Conservation (phyloP, 2,113 vertebrate species). For the Chinchilla lanigera region DNA sequence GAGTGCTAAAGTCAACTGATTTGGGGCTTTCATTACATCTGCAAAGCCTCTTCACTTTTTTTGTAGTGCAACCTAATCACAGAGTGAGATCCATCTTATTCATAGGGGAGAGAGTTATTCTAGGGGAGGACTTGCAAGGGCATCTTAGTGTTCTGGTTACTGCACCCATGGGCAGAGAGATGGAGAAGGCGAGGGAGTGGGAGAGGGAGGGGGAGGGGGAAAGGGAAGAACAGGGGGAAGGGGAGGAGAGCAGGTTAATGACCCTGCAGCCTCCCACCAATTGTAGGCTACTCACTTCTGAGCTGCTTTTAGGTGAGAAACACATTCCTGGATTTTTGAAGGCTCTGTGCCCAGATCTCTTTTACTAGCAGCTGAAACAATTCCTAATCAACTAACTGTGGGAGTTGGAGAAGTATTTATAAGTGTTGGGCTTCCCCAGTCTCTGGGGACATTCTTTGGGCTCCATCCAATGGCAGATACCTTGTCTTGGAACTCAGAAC, state of each 20-base stretch:
- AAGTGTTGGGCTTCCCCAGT: neutral
- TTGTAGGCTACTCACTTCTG: neutral
- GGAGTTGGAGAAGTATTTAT: neutral
- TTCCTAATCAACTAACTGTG: neutral
- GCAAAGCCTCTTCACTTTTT: neutral
- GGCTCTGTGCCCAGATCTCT: neutral
- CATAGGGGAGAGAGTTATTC: neutral
- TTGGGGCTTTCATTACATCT: neutral
- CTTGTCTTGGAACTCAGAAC: neutral
- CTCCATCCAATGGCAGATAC: neutral
- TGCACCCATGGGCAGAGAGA: too few species aligned
- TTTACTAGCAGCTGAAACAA: neutral
- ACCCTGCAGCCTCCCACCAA: neutral
- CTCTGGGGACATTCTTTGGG: neutral
- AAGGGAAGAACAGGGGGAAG: neutral
- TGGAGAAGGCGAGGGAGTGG: neutral
- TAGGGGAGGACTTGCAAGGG: neutral
- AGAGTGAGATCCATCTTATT: neutral
- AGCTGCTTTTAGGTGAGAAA: neutral
- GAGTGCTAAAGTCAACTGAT: neutral
- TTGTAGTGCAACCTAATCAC: neutral
- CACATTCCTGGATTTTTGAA: neutral
- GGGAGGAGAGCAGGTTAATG: neutral
- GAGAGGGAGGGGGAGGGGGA: neutral
- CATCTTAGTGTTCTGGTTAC: neutral